phyloP scores from a whole-genome alignment of 64 coral and sea anemone species.

The Montipora sp. region DNA sequence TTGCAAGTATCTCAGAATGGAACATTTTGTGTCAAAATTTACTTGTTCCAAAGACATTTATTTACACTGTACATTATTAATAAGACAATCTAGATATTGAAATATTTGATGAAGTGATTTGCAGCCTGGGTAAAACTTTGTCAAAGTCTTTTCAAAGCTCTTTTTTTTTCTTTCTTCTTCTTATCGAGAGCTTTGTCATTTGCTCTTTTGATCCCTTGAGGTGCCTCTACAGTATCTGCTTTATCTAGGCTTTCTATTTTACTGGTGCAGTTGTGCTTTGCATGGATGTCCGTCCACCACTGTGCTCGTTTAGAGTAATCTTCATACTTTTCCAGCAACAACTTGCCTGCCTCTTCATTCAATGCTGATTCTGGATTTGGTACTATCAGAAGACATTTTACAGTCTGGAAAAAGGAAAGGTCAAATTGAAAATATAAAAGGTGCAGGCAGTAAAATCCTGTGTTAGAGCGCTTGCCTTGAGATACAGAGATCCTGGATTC shows the following conservation, averaged over 20 bases:
- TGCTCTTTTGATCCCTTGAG: constrained; percentile 73
- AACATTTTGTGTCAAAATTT: not conserved
- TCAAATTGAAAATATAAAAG: not conserved
- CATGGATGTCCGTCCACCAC: constrained; percentile 94
- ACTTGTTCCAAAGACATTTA: not conserved
- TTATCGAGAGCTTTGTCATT: constrained; percentile 90
- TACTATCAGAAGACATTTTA: constrained; percentile 96
- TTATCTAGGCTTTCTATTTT: constrained; percentile 60
- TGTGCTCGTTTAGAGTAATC: constrained; percentile 95
- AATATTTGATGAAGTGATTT: not conserved
- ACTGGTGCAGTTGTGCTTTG: constrained; percentile 62
- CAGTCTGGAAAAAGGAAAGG: constrained; percentile 71
- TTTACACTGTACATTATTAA: constrained; percentile 48
- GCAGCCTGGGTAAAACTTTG: not conserved
- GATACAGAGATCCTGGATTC: too few relatives aligned
- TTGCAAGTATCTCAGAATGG: not conserved
- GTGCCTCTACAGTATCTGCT: constrained; percentile 43
- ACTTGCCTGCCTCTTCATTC: constrained; percentile 98
- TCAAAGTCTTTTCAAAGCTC: constrained; percentile 96
- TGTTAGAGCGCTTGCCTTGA: too few relatives aligned
- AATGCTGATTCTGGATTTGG: constrained; percentile 98
- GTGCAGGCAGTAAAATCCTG: too few relatives aligned
- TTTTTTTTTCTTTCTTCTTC: constrained; percentile 99
- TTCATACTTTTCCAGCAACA: constrained; percentile 94
- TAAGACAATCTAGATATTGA: constrained; percentile 7